Evolutionary conservation across 37 sponge, comb jelly and placozoan genomes (phyloP), one percentile per base, ranked within the genome.

Genomic region (Lycopodina hypogea): DNA sequence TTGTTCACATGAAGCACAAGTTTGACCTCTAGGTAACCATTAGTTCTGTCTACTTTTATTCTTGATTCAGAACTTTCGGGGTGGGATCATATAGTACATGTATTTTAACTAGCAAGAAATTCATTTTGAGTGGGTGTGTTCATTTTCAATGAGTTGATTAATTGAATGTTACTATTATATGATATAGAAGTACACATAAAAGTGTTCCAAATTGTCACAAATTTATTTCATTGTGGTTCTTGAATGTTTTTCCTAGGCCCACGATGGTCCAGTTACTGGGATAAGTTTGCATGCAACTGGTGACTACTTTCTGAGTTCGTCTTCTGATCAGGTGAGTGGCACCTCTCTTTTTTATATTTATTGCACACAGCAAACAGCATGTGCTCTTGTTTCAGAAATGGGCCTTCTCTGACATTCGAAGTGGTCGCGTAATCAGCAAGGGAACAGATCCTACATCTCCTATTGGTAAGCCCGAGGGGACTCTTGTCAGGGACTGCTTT

Each of bases 201-300:
- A n/a, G n/a, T n/a, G n/a, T n/a, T n/a, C n/a, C n/a, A n/a, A 55
- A 12, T 68, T 66, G 23, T 68, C 65, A 39, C 34, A 26, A 23
- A 28, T 23, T 32, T 18, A 42, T 52, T 79, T 51, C 3, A 56
- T 41, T 55, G 70, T 0, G 18, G 18, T 59, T 0, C 32, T 37
- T 71, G 59, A 3, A 19, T 40, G 7, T n/a, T 21, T 70, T 70
- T 2, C 11, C 19, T 60, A 94, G 96, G 88, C 93, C 53, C 99
- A 99, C 62, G 89, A 89, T 80, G 86, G 87, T 35, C 81, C 90
- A 50, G 95, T 99, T 22, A 94, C 97, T 72, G 97, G 97, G 11
- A 86, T 99, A 65, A 94, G 95, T 71, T 86, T 99, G 14, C 99
- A 99, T 78, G 87, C 99, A 8, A 99, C 99, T 52, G 99, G 96